phyloP scores from a whole-genome alignment of 2,888 invertebrate species.

The Heliconius ethilla region DNA sequence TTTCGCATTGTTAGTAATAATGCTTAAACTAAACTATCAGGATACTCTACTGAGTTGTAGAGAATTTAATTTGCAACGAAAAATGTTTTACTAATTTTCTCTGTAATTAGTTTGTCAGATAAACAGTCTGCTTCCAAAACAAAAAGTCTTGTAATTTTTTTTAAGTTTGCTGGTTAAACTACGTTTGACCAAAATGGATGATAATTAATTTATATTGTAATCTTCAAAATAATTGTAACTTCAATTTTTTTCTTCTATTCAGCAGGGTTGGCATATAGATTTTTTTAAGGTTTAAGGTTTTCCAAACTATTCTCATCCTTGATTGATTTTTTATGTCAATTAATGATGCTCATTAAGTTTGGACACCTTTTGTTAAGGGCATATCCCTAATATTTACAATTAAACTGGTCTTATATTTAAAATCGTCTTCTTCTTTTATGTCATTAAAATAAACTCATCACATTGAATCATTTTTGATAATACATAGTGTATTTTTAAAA shows the following conservation, averaged over 20 bases:
- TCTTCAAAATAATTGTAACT: background rate
- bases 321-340: no score
- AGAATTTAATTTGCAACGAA: conserved; percentile 2
- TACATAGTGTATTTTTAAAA: no score
- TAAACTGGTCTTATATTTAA: background rate
- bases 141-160: background rate
- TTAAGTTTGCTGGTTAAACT: background rate
- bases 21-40: conserved; percentile 8
- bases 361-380: no score
- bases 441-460: no score
- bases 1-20: conserved; percentile 28
- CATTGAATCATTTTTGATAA: no score
- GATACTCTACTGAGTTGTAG: background rate
- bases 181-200: background rate
- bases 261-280: background rate
- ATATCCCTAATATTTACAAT: background rate
- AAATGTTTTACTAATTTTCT: background rate
- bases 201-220: background rate
- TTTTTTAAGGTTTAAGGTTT: no score
- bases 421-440: background rate
- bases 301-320: background rate
- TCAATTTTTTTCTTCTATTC: background rate
- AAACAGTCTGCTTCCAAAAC: background rate
- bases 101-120: no score
- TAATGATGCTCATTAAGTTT: no score